Percentiles rank a stretch among this genome's conserved stretches.
Evolutionary conservation across 2,113 vertebrate species (phyloP).

Genomic region (Fulica atra): DNA sequence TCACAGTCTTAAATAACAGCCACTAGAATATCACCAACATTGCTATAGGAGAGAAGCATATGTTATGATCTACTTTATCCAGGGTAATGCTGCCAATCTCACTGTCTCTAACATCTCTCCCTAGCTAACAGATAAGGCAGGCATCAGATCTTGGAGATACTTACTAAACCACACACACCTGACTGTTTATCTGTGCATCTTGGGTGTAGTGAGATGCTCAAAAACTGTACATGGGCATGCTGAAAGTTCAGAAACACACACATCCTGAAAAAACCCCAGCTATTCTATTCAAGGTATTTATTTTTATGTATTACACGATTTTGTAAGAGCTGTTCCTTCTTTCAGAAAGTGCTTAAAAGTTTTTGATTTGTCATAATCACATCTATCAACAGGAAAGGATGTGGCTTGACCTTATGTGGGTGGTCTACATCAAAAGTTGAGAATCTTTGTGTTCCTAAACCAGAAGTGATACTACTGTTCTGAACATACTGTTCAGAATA

Average conservation of each 20-base stretch:
- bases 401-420: neutral
- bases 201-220: neutral
- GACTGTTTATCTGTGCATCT: neutral
- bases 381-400: neutral
- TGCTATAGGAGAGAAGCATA: neutral
- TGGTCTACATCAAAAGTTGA: neutral
- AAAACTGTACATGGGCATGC: neutral
- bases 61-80: neutral
- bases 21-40: neutral
- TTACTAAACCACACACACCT: neutral
- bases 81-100: neutral
- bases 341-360: neutral
- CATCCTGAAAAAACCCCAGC: neutral
- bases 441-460: neutral
- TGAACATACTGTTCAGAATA: neutral
- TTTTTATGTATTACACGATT: neutral
- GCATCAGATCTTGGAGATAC: neutral
- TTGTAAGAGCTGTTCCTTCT: neutral
- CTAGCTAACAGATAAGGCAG: neutral
- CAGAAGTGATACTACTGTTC: neutral
- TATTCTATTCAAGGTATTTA: neutral
- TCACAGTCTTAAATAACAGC: too few species aligned
- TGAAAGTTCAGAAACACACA: neutral
- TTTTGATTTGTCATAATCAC: neutral
- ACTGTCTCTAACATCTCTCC: neutral